These are phyloP conservation scores for Megaleporinus macrocephalus DNA, from an alignment of 2,113 vertebrate genomes.

Conservation along the genomic window DNA sequence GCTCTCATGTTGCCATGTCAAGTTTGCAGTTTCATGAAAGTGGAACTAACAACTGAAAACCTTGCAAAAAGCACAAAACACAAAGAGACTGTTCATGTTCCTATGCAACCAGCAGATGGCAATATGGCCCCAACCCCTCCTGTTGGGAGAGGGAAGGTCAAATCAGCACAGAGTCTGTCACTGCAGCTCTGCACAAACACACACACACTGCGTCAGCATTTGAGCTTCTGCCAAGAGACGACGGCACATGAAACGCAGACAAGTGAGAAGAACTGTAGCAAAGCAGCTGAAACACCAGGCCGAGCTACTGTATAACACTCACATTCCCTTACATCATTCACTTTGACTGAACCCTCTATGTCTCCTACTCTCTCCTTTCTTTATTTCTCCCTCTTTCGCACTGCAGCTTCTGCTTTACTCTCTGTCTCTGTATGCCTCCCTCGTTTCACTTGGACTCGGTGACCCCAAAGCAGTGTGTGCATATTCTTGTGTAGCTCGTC, in stretches of 20 bases:
- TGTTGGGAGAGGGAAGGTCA: conserved; percentile 70
- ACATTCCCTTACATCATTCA: background rate
- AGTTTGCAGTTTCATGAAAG: too few species aligned
- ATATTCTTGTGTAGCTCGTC: background rate
- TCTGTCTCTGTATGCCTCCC: conserved; percentile 46
- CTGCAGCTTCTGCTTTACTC: conserved; percentile 47
- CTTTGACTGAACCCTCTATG: conserved; percentile 19
- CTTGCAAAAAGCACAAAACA: background rate
- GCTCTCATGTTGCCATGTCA: too few species aligned
- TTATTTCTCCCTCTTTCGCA: conserved; percentile 28
- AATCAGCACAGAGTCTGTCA: conserved; percentile 70
- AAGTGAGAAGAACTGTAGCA: conserved; percentile 57
- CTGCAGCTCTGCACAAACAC: conserved; percentile 63
- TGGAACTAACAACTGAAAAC: background rate
- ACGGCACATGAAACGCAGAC: conserved; percentile 69
- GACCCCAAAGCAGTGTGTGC: conserved; percentile 45
- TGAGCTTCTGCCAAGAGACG: conserved; percentile 74
- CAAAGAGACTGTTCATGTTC: background rate
- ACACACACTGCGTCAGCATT: conserved; percentile 79
- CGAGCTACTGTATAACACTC: background rate
- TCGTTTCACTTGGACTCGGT: conserved; percentile 50
- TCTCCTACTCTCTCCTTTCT: conserved; percentile 25
- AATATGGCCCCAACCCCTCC: conserved; percentile 52
- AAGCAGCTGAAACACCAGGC: conserved; percentile 26
- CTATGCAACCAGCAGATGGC: conserved; percentile 63